A percentile compares a stretch with the other conserved stretches of the same genome.
Evolutionary conservation across 2,113 vertebrate species (phyloP).

Genomic region (Eonycteris spelaea): DNA sequence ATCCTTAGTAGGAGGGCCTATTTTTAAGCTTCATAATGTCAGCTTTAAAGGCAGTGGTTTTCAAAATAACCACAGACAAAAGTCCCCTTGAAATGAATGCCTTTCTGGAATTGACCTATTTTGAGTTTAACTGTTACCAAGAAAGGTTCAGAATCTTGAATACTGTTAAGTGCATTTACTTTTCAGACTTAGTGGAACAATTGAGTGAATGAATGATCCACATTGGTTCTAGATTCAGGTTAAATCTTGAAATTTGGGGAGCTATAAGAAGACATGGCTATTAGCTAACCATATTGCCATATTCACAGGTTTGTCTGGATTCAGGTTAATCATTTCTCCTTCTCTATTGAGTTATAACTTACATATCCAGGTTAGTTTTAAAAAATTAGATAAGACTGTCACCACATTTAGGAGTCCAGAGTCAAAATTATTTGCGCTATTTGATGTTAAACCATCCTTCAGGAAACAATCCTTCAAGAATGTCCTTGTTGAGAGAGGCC

Average conservation of each 20-base stretch:
- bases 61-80: conserved; percentile 65
- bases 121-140: conserved; percentile 57
- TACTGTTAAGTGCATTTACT: conserved; percentile 10
- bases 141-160: conserved; percentile 46
- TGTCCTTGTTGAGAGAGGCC: neutral
- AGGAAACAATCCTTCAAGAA: conserved; percentile 35
- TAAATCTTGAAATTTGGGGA: conserved; percentile 1
- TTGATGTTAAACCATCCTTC: neutral
- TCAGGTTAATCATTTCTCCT: neutral
- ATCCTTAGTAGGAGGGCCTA: conserved; percentile 10
- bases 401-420: neutral
- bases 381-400: neutral
- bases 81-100: conserved; percentile 44
- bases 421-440: neutral
- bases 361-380: neutral
- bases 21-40: conserved; percentile 54
- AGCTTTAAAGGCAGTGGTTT: conserved; percentile 62
- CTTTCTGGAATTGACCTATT: conserved; percentile 60
- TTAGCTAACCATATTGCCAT: neutral
- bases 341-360: conserved; percentile 22
- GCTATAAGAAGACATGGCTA: neutral
- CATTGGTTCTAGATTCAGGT: neutral
- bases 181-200: neutral
- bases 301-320: neutral
- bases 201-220: neutral